phyloP scores from a whole-genome alignment of 2,113 vertebrate species.

The Abramis brama region DNA sequence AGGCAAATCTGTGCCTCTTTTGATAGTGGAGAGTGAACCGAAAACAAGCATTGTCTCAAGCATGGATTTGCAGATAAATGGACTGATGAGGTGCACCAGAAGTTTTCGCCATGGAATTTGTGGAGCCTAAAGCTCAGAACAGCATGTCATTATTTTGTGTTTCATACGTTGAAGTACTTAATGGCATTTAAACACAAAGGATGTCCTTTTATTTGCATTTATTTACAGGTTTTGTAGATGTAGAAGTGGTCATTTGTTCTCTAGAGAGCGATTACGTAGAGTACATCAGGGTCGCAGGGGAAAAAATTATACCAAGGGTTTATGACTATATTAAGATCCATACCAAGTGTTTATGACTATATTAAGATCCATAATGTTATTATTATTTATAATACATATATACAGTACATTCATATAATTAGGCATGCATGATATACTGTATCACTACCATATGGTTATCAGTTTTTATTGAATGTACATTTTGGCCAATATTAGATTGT shows the following conservation, averaged over 20 bases:
- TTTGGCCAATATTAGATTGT: neutral
- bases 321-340: neutral
- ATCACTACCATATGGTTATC: neutral
- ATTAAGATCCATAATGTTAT: neutral
- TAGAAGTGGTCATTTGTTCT: slow-evolving; percentile 5
- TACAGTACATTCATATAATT: neutral
- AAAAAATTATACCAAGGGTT: neutral
- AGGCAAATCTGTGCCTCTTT: slow-evolving; percentile 41
- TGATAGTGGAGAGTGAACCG: slow-evolving; percentile 31
- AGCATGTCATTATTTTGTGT: neutral
- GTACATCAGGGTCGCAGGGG: neutral
- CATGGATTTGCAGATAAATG: slow-evolving; percentile 37
- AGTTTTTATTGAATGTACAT: neutral
- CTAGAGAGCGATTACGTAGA: neutral
- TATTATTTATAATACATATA: no score
- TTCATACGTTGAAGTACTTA: neutral
- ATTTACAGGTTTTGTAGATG: neutral
- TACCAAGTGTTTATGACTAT: neutral
- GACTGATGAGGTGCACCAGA: neutral
- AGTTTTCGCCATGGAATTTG: neutral
- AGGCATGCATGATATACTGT: neutral
- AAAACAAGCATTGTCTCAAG: slow-evolving; percentile 43
- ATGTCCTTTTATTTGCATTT: neutral
- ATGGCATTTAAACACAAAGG: neutral
- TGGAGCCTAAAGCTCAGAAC: neutral